Percentiles rank a stretch among this genome's conserved stretches.
These are phyloP conservation scores for Threskiornis aethiopicus DNA, from an alignment of 2,797 vertebrate species.

Conservation along the genomic window DNA sequence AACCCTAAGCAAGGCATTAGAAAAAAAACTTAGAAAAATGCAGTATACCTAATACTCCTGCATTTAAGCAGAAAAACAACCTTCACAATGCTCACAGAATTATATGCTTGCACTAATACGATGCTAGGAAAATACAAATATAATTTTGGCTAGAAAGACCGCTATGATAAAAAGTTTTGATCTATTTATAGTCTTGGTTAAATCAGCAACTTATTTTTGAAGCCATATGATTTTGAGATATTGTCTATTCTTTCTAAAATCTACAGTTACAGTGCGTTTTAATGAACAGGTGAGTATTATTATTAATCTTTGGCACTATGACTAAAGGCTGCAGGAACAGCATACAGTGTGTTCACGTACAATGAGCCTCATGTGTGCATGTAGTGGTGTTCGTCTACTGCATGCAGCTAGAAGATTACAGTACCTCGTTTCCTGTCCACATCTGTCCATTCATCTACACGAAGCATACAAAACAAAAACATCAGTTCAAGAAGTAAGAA, in stretches of 20 bases:
- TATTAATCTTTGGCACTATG: neutral
- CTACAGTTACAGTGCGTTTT: neutral
- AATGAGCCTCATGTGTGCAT: conserved; percentile 36
- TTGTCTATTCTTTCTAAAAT: neutral
- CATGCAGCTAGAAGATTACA: conserved; percentile 77
- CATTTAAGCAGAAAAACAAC: neutral
- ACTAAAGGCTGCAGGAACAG: conserved; percentile 35
- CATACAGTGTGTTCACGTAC: neutral
- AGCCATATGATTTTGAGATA: neutral
- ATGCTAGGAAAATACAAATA: neutral
- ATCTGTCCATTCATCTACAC: conserved; percentile 94
- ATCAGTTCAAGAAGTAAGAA: conserved; percentile 74
- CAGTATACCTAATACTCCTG: neutral
- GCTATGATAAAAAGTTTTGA: neutral
- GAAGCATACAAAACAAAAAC: conserved; percentile 81
- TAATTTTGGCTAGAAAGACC: neutral
- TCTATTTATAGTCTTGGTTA: neutral
- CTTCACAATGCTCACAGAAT: conserved; percentile 2
- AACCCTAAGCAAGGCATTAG: neutral
- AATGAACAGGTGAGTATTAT: neutral
- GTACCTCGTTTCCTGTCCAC: conserved; percentile 94
- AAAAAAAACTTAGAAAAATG: neutral
- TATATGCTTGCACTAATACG: neutral
- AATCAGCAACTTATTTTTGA: neutral
- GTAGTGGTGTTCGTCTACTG: conserved; percentile 45